Evolutionary conservation across 2,888 invertebrate genomes (phyloP), one percentile per base, ranked within the genome.

Genomic region (Temnothorax unifasciatus): DNA sequence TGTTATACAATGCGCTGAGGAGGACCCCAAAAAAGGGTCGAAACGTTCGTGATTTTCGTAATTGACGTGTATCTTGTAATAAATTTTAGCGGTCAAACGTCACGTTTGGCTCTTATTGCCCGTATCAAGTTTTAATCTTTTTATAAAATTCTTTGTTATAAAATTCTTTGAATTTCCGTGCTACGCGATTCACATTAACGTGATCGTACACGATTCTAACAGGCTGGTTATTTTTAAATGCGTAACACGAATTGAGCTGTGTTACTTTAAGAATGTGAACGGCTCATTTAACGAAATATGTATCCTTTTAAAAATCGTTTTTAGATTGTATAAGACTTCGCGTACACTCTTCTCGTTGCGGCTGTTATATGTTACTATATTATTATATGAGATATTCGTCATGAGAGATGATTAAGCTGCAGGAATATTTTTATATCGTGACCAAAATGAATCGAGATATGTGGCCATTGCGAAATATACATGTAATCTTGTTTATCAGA

Each of bases 241-340:
- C 34, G 13, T 44, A 18, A 34, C 2, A 29, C 2, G 52, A 52
- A 69, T 50, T 52, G 34, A 21, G 0, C 29, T 41, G 9, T 41
- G 8, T 73, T 25, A 59, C 6, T 74, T 59, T 74, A 25, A 15
- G 34, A 34, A 61, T 50, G n/a, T 13, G 34, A 75, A 50, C 1
- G 15, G 9, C 11, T 52, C 11, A 52, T 44, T 25, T 34, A 41
- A 52, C 8, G 11, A 61, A 54, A 63, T 11, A 52, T 74, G 9
- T 63, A 54, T 57, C 13, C 34, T 71, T 74, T 86, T 50, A 87
- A 74, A 68, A 84, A 61, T 75, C 68, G 82, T 84, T 73, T 61
- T 66, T 86, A 29, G 29, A 66, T 29, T 52, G 25, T 34, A 2
- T 76, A 75, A 68, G 61, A 68, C 18, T 64, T 38, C 6, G 41